These are phyloP conservation scores for Bovichtus diacanthus DNA, from an alignment of 2,797 vertebrate genomes.

Conservation along the genomic window DNA sequence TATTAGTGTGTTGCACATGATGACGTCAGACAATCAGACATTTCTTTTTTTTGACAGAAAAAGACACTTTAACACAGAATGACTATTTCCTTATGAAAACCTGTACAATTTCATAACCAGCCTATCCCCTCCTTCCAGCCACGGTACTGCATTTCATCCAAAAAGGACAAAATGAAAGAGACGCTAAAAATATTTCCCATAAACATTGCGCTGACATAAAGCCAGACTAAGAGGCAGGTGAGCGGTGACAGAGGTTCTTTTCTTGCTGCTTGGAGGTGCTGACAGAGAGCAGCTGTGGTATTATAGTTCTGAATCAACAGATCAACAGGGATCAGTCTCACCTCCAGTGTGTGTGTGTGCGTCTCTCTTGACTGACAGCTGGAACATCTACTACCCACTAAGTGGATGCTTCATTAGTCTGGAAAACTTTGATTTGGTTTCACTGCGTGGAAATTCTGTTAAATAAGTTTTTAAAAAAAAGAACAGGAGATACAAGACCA, in stretches of 20 bases:
- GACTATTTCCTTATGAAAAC: not conserved
- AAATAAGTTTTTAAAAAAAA: conserved; percentile 26
- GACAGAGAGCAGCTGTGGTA: conserved; percentile 77
- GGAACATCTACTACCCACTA: conserved; percentile 28
- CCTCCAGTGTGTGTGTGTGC: conserved; percentile 35
- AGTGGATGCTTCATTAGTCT: conserved; percentile 37
- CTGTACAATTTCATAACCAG: not conserved
- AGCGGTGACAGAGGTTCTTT: conserved; percentile 68
- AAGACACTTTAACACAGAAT: not conserved
- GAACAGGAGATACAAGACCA: conserved; percentile 10
- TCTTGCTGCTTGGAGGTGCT: conserved; percentile 65
- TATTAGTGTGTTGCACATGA: conserved; percentile 1
- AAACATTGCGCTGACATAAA: conserved; percentile 49
- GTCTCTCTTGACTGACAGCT: conserved; percentile 30
- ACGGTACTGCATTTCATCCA: conserved; percentile 11
- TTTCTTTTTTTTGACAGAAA: not conserved
- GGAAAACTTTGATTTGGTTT: conserved; percentile 51
- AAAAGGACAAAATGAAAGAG: conserved; percentile 45
- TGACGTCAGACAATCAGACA: conserved; percentile 4
- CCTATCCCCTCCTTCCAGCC: not conserved
- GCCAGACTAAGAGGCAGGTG: conserved; percentile 43
- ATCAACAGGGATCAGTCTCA: conserved; percentile 67
- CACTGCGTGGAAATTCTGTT: conserved; percentile 19
- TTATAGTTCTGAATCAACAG: conserved; percentile 69
- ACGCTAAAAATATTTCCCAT: conserved; percentile 59